These are phyloP conservation scores for Poecilia latipinna DNA, from an alignment of 2,113 vertebrate genomes.

Conservation along the genomic window DNA sequence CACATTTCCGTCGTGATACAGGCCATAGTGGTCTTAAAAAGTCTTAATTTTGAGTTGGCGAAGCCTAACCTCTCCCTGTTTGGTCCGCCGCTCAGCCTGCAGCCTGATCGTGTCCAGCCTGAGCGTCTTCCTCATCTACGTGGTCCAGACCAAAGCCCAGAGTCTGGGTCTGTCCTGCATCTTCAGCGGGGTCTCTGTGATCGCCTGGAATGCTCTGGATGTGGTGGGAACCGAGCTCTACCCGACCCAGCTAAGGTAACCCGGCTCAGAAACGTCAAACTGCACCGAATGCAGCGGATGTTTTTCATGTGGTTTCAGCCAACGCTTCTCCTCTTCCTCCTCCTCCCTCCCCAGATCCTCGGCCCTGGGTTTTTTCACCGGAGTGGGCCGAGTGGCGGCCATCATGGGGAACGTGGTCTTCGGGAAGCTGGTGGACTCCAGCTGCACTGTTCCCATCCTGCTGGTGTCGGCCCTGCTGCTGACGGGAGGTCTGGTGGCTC, in stretches of 20 bases:
- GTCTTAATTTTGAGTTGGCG: too few species aligned
- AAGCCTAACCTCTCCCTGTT: background rate
- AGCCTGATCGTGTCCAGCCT: conserved; percentile 78
- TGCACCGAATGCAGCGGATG: background rate
- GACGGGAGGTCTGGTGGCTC: conserved; percentile 65
- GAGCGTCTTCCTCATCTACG: conserved; percentile 79
- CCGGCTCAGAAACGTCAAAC: background rate
- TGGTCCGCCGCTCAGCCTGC: conserved; percentile 49
- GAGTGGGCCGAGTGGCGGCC: conserved; percentile 75
- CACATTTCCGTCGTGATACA: too few species aligned
- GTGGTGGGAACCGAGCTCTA: conserved; percentile 81
- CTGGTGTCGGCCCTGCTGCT: conserved; percentile 76
- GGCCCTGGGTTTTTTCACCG: conserved; percentile 81
- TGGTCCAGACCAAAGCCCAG: conserved; percentile 77
- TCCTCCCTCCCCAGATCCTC: conserved; percentile 69
- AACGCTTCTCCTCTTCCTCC: background rate
- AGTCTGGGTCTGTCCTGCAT: conserved; percentile 77
- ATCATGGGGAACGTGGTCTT: conserved; percentile 79
- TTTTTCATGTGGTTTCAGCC: background rate
- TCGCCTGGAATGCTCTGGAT: conserved; percentile 82
- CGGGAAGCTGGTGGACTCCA: conserved; percentile 75
- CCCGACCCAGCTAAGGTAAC: conserved; percentile 77
- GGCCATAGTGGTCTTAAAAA: too few species aligned
- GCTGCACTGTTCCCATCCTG: conserved; percentile 77
- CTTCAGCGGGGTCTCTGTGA: conserved; percentile 80